Evolutionary conservation across 35 echinoderm and acorn worm species (phyloP).

Genomic region (Apostichopus californicus): DNA sequence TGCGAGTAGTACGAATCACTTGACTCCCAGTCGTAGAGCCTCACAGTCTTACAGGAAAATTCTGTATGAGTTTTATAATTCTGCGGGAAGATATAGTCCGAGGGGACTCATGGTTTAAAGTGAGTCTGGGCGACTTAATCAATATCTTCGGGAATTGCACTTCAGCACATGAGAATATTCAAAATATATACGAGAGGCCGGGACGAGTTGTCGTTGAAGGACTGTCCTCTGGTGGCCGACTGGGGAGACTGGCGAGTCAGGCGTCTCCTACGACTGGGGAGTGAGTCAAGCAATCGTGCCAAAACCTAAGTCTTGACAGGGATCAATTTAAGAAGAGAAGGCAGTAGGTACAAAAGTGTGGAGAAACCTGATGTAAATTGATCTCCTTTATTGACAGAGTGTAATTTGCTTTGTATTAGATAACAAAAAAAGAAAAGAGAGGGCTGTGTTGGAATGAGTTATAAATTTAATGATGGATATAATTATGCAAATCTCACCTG

Average conservation of each 20-base stretch:
- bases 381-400: not conserved
- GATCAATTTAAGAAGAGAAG: no score
- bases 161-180: no score
- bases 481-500: not conserved
- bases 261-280: not conserved
- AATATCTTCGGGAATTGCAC: no score
- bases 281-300: not conserved
- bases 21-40: no score
- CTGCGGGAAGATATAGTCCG: constrained; percentile 1
- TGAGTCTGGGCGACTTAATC: no score
- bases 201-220: not conserved
- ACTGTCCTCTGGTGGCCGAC: not conserved
- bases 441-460: no score
- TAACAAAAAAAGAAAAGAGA: no score
- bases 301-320: no score
- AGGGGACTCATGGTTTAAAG: not conserved
- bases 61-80: not conserved
- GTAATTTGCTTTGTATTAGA: not conserved
- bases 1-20: no score
- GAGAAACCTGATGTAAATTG: no score
- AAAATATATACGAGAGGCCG: not conserved
- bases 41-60: no score
- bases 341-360: not conserved
- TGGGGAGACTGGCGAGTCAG: not conserved
- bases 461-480: no score